These are phyloP conservation scores for Pangasius krempfi DNA, from an alignment of 2,797 vertebrate genomes.

Conservation along the genomic window DNA sequence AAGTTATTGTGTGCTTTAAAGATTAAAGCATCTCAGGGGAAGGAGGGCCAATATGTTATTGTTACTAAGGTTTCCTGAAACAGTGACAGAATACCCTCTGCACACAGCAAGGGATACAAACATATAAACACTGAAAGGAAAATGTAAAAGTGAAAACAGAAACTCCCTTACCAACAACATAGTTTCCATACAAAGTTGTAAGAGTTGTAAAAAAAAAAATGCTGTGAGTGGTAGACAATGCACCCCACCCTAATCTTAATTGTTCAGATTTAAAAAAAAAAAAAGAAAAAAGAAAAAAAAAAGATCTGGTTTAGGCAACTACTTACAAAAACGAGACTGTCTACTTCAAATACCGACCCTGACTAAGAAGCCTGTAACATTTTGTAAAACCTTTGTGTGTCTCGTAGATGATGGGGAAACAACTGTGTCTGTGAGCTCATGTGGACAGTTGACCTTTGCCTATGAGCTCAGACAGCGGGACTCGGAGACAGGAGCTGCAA, in stretches of 20 bases:
- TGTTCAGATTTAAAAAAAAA: not conserved
- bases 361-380: slow-evolving; percentile 7
- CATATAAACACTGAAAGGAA: slow-evolving; percentile 39
- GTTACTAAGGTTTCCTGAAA: slow-evolving; percentile 51
- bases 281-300: too few relatives aligned
- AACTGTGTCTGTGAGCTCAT: slow-evolving; percentile 71
- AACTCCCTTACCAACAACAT: slow-evolving; percentile 26
- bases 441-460: slow-evolving; percentile 71
- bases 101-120: slow-evolving; percentile 44
- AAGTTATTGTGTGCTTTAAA: slow-evolving; percentile 54
- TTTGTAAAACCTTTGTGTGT: slow-evolving; percentile 34
- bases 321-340: not conserved
- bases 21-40: slow-evolving; percentile 51
- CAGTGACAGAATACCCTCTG: slow-evolving; percentile 40
- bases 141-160: slow-evolving; percentile 36
- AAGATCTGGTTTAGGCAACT: not conserved
- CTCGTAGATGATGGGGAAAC: slow-evolving; percentile 77
- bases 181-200: not conserved
- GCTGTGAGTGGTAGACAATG: not conserved
- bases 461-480: slow-evolving; percentile 77
- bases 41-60: slow-evolving; percentile 47
- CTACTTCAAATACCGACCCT: slow-evolving; percentile 1
- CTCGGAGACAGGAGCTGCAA: slow-evolving; percentile 63
- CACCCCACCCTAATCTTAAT: slow-evolving; percentile 12
- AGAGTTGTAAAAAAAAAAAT: not conserved